Conservation (phyloP, 1,140 invertebrate genomes). For the Drosophila grimshawi region DNA sequence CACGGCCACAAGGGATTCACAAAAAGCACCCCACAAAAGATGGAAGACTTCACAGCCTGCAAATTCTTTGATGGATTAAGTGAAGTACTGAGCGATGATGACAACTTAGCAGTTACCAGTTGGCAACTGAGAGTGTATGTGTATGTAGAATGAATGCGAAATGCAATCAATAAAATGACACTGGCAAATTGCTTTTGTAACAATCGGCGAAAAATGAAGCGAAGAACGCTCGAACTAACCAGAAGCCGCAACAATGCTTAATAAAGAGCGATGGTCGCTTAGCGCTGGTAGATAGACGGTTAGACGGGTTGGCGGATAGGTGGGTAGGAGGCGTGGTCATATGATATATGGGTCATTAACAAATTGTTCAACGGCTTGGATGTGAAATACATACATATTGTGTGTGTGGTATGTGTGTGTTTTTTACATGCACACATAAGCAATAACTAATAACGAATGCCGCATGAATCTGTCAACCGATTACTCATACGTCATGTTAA, state of each 20-base stretch:
- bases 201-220: slow-evolving; percentile 28
- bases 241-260: slow-evolving; percentile 48
- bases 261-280: slow-evolving; percentile 28
- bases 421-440: slow-evolving; percentile 4
- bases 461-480: slow-evolving; percentile 50
- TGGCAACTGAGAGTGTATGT: not conserved
- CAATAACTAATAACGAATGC: slow-evolving; percentile 47
- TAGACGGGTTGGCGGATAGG: not conserved
- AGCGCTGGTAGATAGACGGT: not conserved
- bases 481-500: slow-evolving; percentile 44
- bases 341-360: slow-evolving; percentile 61
- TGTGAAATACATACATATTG: slow-evolving; percentile 39
- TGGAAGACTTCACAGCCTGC: not conserved
- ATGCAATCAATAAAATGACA: slow-evolving; percentile 43
- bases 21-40: not conserved
- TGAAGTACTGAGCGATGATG: slow-evolving; percentile 15
- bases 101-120: not conserved
- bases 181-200: slow-evolving; percentile 42
- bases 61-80: slow-evolving; percentile 37
- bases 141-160: slow-evolving; percentile 12
- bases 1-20: not conserved
- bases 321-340: slow-evolving; percentile 20
- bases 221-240: slow-evolving; percentile 20
- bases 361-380: slow-evolving; percentile 52
- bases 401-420: not conserved